These are phyloP conservation scores for Papilio xuthus DNA, from an alignment of 1,140 invertebrate species.

Conservation along the genomic window DNA sequence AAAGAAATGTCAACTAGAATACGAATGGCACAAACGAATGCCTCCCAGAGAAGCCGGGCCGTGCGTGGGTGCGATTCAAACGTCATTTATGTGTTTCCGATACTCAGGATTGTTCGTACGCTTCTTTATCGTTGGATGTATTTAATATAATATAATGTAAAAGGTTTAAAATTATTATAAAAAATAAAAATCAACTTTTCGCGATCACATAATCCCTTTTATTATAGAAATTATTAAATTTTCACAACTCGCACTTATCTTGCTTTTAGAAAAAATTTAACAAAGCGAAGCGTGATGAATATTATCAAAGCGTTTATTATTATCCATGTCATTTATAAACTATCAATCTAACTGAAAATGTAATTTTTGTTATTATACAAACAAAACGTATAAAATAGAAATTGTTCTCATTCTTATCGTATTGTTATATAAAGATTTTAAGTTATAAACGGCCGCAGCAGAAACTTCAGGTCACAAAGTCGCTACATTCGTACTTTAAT, in stretches of 20 bases:
- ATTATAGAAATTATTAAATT: not conserved
- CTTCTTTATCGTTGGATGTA: not conserved
- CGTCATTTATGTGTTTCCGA: conserved; percentile 27
- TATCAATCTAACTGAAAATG: not conserved
- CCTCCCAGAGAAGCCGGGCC: conserved; percentile 1
- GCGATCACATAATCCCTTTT: not conserved
- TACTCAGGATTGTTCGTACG: conserved; percentile 9
- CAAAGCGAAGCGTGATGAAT: no score
- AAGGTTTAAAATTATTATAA: not conserved
- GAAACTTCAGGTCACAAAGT: not conserved
- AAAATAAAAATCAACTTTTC: not conserved
- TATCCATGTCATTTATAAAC: not conserved
- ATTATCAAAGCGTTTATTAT: no score
- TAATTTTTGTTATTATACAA: no score
- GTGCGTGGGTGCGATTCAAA: conserved; percentile 17
- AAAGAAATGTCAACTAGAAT: conserved; percentile 23
- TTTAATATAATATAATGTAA: not conserved
- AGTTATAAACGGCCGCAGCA: not conserved
- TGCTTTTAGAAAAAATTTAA: no score
- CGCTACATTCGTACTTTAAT: not conserved
- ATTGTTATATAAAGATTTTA: not conserved
- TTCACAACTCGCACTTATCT: not conserved
- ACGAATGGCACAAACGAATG: not conserved
- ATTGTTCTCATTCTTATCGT: not conserved
- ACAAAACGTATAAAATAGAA: not conserved